Evolutionary conservation across 2,888 invertebrate genomes (phyloP).

Genomic region (Aproaerema taeniolella): DNA sequence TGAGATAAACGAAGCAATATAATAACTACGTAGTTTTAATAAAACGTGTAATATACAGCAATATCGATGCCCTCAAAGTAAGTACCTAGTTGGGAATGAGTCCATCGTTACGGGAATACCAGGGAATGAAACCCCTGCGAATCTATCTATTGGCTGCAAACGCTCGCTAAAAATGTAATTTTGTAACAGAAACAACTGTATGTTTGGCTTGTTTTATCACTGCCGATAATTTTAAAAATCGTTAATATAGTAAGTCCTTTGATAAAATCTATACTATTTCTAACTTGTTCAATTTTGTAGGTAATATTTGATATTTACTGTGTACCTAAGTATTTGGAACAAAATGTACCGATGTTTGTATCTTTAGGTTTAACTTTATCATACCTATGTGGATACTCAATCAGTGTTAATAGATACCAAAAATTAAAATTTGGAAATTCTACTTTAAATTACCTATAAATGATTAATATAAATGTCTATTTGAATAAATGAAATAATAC

Average conservation of each 20-base stretch:
- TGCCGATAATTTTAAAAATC: slow-evolving; percentile 68
- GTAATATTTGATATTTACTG: slow-evolving; percentile 71
- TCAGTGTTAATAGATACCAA: slow-evolving; percentile 73
- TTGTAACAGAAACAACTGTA: slow-evolving; percentile 19
- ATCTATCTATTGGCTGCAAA: background rate
- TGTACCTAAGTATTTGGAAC: slow-evolving; percentile 70
- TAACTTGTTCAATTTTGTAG: slow-evolving; percentile 77
- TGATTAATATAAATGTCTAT: slow-evolving; percentile 73
- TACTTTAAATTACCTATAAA: slow-evolving; percentile 56
- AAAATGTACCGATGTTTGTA: slow-evolving; percentile 64
- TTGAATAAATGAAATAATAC: slow-evolving; percentile 72
- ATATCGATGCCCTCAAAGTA: no score
- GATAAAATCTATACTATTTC: slow-evolving; percentile 74
- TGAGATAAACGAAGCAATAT: no score
- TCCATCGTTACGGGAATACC: no score
- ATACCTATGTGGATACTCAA: slow-evolving; percentile 59
- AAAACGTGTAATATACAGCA: no score
- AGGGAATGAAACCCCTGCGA: no score
- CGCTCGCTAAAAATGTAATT: no score
- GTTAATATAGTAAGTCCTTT: slow-evolving; percentile 63
- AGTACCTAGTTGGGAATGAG: no score
- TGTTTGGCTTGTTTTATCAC: slow-evolving; percentile 68
- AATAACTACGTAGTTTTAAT: no score
- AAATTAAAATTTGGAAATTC: slow-evolving; percentile 69
- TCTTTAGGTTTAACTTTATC: slow-evolving; percentile 57